phyloP scores from a whole-genome alignment of 2,113 vertebrate genomes.

The Salvelinus sp. region DNA sequence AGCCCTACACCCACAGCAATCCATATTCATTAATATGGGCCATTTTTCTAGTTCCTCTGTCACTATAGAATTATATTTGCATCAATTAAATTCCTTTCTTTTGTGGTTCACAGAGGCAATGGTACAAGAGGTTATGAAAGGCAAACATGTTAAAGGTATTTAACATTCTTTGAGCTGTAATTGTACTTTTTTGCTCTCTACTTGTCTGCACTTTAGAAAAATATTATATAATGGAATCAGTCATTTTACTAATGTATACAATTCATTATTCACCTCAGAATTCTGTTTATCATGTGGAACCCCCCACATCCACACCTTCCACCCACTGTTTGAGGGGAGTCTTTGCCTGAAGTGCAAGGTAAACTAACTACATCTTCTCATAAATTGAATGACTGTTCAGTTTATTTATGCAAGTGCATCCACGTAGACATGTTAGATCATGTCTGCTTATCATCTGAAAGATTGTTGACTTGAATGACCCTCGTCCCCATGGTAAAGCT shows the following conservation, averaged over 20 bases:
- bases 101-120: constrained; percentile 76
- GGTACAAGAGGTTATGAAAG: constrained; percentile 70
- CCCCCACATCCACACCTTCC: constrained; percentile 72
- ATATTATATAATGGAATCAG: too few species aligned
- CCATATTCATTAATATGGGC: too few species aligned
- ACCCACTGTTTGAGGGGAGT: constrained; percentile 90
- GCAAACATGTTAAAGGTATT: constrained; percentile 81
- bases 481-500: constrained; percentile 3
- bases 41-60: too few species aligned
- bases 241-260: background rate
- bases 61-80: background rate
- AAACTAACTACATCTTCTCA: constrained; percentile 21
- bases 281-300: constrained; percentile 87
- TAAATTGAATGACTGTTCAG: background rate
- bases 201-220: too few species aligned
- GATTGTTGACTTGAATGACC: background rate
- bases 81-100: background rate
- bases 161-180: background rate
- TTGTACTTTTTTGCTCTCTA: background rate
- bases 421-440: too few species aligned
- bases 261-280: constrained; percentile 68
- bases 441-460: too few species aligned
- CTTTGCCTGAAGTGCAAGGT: constrained; percentile 89
- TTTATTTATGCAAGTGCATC: too few species aligned
- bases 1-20: background rate